Base-by-base conservation (phyloP, 1,140 invertebrate species). In the Trichogramma pretiosum region DNA sequence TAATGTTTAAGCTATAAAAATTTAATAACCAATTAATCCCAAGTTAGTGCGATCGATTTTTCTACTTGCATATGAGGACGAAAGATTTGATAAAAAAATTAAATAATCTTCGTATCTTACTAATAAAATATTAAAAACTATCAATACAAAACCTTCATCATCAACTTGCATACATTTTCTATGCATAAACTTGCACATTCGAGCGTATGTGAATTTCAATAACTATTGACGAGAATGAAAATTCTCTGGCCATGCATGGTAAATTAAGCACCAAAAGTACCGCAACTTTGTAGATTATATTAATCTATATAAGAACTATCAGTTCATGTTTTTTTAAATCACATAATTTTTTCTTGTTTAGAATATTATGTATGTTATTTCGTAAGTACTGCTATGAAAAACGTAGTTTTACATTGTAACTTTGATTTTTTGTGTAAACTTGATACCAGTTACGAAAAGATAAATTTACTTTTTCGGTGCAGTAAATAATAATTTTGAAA, bases 41-140 rank as follows among this genome's bases (percentile, higher is more conserved):
- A 67, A 54, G 63, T 67, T 62, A 67, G 63, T 56, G 57, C 57
- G 54, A 57, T 49, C 48, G 19, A 56, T 53, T 51, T 44, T 48
- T 52, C 35, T 50, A 47, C 44, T 40, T 41, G 46, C 18, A 13
- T n/a, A 32, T 30, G 13, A 21, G 41, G 24, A 30, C n/a, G 1
- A 17, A 18, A 26, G 7, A 45, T 28, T 7, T 28, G 24, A 28
- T 28, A 28, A 40, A 40, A 40, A 28, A 26, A 34, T 11, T 26
- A 14, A 44, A 18, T 21, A 21, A 36, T 36, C 14, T n/a, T n/a
- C n/a, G n/a, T n/a, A n/a, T n/a, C n/a, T n/a, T n/a, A n/a, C n/a
- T n/a, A n/a, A n/a, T n/a, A n/a, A n/a, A n/a, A n/a, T n/a, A n/a
- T n/a, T n/a, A n/a, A n/a, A n/a, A n/a, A n/a, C n/a, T n/a, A n/a